A percentile compares a stretch with the other conserved stretches of the same genome.
Conservation (phyloP, 2,113 vertebrate species). For the Pseudorhombus dupliciocellatus region DNA sequence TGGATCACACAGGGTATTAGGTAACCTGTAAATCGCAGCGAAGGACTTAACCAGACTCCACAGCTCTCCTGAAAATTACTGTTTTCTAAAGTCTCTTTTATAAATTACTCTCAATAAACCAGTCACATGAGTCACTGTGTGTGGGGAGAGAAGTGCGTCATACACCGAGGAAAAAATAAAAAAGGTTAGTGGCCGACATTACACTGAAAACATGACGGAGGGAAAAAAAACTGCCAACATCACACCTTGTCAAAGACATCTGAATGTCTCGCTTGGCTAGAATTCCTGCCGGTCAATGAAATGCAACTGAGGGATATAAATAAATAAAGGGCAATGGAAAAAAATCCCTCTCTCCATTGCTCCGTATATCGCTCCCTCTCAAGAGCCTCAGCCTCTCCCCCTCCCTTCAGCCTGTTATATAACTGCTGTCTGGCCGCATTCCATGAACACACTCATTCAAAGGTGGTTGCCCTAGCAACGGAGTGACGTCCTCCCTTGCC, state of each 20-base stretch:
- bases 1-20: slow-evolving; percentile 66
- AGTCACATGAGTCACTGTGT: slow-evolving; percentile 38
- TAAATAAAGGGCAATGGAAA: slow-evolving; percentile 71
- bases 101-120: slow-evolving; percentile 41
- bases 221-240: background rate
- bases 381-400: slow-evolving; percentile 44
- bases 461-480: slow-evolving; percentile 79
- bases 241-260: slow-evolving; percentile 11
- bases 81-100: slow-evolving; percentile 51
- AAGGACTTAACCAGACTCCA: slow-evolving; percentile 42
- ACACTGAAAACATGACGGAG: slow-evolving; percentile 12
- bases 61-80: slow-evolving; percentile 49
- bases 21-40: slow-evolving; percentile 64
- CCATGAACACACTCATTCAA: slow-evolving; percentile 79
- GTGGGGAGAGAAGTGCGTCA: slow-evolving; percentile 47
- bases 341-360: slow-evolving; percentile 58
- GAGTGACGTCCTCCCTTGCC: slow-evolving; percentile 42
- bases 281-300: slow-evolving; percentile 40
- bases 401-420: slow-evolving; percentile 77
- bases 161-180: slow-evolving; percentile 19
- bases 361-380: slow-evolving; percentile 56
- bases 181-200: slow-evolving; percentile 21
- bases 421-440: slow-evolving; percentile 80
- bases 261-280: slow-evolving; percentile 9
- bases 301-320: slow-evolving; percentile 59